These are phyloP conservation scores for Carcharodon carcharias DNA, from an alignment of 2,797 vertebrate genomes.

Conservation along the genomic window DNA sequence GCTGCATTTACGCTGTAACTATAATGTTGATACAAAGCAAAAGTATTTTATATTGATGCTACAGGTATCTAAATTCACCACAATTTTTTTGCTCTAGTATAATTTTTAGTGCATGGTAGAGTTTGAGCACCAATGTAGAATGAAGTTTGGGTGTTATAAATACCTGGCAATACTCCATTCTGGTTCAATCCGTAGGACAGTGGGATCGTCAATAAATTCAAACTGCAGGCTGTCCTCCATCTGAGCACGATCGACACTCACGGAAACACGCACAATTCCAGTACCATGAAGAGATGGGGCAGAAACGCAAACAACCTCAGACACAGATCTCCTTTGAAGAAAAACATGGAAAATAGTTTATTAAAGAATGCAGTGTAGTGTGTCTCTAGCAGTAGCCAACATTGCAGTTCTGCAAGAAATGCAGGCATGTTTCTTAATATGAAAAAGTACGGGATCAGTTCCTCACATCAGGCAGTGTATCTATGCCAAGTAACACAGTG, in stretches of 20 bases:
- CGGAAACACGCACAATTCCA: constrained; percentile 73
- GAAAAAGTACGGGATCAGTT: not conserved
- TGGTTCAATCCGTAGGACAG: constrained; percentile 82
- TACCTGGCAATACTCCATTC: constrained; percentile 98
- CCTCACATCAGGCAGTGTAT: not conserved
- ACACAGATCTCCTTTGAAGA: constrained; percentile 68
- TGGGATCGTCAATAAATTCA: constrained; percentile 92
- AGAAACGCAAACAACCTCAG: constrained; percentile 84
- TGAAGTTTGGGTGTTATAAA: not conserved
- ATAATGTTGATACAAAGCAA: not conserved
- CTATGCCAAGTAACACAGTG: not conserved
- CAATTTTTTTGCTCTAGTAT: not conserved
- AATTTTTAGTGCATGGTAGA: not conserved
- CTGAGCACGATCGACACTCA: constrained; percentile 84
- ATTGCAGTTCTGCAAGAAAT: not conserved
- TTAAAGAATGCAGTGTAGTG: not conserved
- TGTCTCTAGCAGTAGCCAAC: not conserved
- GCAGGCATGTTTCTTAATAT: not conserved
- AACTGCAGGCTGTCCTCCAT: constrained; percentile 77
- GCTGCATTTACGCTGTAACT: not conserved
- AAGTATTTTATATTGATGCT: not conserved
- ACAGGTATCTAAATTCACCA: not conserved
- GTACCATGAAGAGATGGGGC: constrained; percentile 78
- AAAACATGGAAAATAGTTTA: not conserved
- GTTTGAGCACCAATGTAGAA: not conserved